phyloP scores from a whole-genome alignment of 2,797 vertebrate genomes.

The Pipistrellus kuhlii region DNA sequence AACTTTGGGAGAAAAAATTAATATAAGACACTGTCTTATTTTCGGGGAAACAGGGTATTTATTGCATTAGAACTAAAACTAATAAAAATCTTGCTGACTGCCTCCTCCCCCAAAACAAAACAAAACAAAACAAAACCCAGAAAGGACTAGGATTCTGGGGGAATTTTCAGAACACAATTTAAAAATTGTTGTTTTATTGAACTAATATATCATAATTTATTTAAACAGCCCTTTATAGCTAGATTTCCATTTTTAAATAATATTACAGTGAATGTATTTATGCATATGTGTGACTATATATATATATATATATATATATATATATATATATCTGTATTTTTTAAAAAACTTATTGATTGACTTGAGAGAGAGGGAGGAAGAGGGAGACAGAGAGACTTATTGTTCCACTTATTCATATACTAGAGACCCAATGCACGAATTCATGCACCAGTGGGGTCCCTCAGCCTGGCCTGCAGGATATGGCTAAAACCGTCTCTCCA shows the following conservation, averaged over 20 bases:
- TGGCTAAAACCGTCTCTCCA: too few species aligned
- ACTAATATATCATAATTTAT: neutral
- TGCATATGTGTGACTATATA: neutral
- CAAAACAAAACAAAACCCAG: neutral
- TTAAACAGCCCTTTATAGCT: neutral
- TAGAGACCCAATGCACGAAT: too few species aligned
- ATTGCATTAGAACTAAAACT: conserved; percentile 32
- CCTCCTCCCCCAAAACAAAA: too few species aligned
- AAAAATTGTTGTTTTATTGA: neutral
- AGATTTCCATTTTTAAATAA: neutral
- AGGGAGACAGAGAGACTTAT: neutral
- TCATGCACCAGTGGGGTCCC: too few species aligned
- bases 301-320: too few species aligned
- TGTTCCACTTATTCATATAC: neutral
- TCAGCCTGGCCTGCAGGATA: too few species aligned
- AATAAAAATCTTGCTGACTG: neutral
- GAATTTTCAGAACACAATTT: neutral
- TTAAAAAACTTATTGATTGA: neutral
- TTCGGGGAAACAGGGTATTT: neutral
- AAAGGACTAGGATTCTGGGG: neutral
- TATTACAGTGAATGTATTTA: neutral
- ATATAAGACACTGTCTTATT: too few species aligned
- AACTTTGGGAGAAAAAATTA: too few species aligned
- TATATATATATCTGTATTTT: too few species aligned
- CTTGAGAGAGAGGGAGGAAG: neutral